Base-by-base conservation (phyloP, 1,140 invertebrate species). In the Musca domestica region DNA sequence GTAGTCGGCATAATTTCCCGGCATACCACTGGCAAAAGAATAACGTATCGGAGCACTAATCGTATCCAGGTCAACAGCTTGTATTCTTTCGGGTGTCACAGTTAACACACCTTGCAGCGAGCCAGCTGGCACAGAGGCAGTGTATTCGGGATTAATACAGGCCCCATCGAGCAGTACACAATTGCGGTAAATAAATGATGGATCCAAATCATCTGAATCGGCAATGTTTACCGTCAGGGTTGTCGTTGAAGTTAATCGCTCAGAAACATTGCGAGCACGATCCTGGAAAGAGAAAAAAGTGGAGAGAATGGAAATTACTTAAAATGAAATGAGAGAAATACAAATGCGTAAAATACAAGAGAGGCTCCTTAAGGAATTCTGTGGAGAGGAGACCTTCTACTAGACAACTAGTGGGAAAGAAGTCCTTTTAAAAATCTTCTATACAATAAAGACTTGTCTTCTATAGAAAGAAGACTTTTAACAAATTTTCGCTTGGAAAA, bases 151-250 rank as follows among this genome's bases (percentile, higher is more conserved):
- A 82, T 93, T 92, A 58, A 93, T 90, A 75, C 92, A 93, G 30
- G 90, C 87, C 4, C 91, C 91, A 72, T 93, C 91, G 56, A 89
- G 85, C 1, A 91, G 81, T 74, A 88, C 89, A 72, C 92, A 95
- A 5, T 91, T 91, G 71, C 92, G 88, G 78, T 94, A 94, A 49
- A 93, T 91, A 74, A 94, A 94, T 0, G 91, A 92, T 0, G 92
- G 92, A 80, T 94, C 92, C 77, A 94, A 91, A 78, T 96, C 94
- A 73, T 95, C 94, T 25, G 93, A 92, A 75, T 95, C 94, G 76
- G 89, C 87, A 14, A 96, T 88, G 72, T 93, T 92, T 0, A 96
- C 90, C 0, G 91, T 94, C 58, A 96, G 81, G 0, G 92, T 95
- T 0, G 94, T 93, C 1, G 92, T 94, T 34, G 90, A 88, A 1